Evolutionary conservation across 2,113 vertebrate species (phyloP).

Genomic region (Azemiops feae): DNA sequence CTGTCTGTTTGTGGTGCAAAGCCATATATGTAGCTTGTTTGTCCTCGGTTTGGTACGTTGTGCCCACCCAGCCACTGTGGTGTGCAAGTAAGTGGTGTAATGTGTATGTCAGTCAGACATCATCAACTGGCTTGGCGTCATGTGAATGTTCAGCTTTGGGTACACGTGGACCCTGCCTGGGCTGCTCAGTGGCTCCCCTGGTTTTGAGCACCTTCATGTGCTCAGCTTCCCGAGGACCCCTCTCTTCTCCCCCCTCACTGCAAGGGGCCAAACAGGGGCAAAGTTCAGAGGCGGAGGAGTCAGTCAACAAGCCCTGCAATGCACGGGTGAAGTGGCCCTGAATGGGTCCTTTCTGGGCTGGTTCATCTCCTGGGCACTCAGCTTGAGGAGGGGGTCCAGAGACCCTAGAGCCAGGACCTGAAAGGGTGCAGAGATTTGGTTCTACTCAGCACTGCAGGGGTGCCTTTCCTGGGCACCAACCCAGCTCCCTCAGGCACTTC

Average conservation of each 20-base stretch:
- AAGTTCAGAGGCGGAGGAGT: not conserved
- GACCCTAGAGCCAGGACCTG: not conserved
- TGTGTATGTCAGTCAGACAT: no score
- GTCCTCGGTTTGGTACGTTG: not conserved
- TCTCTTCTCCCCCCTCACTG: not conserved
- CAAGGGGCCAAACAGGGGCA: not conserved
- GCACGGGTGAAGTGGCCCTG: not conserved
- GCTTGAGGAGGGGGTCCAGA: not conserved
- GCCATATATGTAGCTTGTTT: not conserved
- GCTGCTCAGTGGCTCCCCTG: no score
- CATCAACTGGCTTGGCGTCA: not conserved
- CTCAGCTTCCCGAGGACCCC: not conserved
- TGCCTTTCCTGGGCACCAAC: not conserved
- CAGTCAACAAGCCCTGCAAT: not conserved
- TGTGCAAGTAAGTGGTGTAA: not conserved
- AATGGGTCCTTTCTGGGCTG: not conserved
- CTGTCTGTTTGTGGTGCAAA: no score
- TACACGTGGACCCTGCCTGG: no score
- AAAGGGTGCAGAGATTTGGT: not conserved
- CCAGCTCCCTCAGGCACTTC: not conserved
- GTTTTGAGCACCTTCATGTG: not conserved
- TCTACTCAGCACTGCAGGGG: not conserved
- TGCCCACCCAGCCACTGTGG: no score
- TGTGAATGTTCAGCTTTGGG: not conserved
- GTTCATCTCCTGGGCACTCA: not conserved